Percentiles rank a stretch among this genome's conserved stretches.
Conservation (phyloP, 2,113 vertebrate species). For the Axis porcinus region DNA sequence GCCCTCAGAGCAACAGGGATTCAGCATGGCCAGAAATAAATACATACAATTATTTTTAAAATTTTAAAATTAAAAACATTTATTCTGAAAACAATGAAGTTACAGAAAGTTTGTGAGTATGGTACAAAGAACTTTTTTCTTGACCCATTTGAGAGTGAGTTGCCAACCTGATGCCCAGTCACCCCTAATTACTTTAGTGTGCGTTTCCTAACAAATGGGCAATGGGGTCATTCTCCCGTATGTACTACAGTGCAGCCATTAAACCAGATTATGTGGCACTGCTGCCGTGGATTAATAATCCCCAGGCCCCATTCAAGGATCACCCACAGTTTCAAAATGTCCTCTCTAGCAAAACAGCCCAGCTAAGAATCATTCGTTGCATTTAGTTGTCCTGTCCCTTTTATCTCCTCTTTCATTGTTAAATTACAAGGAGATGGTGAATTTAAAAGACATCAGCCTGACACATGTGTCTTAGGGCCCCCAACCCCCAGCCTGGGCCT, state of each 20-base stretch:
- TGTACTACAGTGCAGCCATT: not conserved
- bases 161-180: not conserved
- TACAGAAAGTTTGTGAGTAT: not conserved
- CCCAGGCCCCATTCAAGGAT: not conserved
- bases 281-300: not conserved
- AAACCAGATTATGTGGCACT: not conserved
- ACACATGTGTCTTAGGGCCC: not conserved
- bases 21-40: not conserved
- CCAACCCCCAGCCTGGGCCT: not conserved
- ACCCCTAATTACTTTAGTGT: not conserved
- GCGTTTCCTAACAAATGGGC: not conserved
- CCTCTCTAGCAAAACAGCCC: not conserved
- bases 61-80: not conserved
- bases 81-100: not conserved
- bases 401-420: not conserved
- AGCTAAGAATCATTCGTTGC: not conserved
- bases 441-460: not conserved
- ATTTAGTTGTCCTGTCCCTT: not conserved
- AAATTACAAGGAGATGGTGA: not conserved
- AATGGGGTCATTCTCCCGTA: not conserved
- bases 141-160: not conserved
- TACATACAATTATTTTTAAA: not conserved
- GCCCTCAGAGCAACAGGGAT: not conserved
- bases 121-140: not conserved
- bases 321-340: not conserved